A percentile compares a stretch with the other conserved stretches of the same genome.
phyloP scores from a whole-genome alignment of 2,888 invertebrate genomes.

The Sipha maydis region DNA sequence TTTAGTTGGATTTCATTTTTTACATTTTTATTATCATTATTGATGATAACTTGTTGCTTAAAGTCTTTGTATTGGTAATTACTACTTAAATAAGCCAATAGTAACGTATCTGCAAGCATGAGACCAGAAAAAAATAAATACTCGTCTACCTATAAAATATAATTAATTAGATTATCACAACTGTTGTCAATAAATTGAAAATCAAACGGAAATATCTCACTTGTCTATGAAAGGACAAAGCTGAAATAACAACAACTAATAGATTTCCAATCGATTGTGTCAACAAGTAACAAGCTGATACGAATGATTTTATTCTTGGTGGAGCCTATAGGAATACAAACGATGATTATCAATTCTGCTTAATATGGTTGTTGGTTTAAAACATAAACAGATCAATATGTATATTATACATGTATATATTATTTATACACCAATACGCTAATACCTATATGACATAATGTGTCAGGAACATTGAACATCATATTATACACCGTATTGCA shows the following conservation, averaged over 20 bases:
- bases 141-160: slow-evolving; percentile 78
- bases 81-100: slow-evolving; percentile 71
- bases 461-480: too few species aligned
- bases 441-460: too few species aligned
- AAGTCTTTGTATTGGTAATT: slow-evolving; percentile 44
- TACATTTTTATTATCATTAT: neutral
- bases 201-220: slow-evolving; percentile 68
- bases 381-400: too few species aligned
- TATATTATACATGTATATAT: too few species aligned
- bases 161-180: neutral
- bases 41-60: neutral
- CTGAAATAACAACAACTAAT: slow-evolving; percentile 89
- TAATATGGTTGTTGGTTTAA: neutral
- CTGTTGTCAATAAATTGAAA: neutral
- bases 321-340: slow-evolving; percentile 33
- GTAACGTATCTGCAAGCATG: slow-evolving; percentile 83
- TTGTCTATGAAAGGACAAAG: slow-evolving; percentile 80
- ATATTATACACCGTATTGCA: too few species aligned
- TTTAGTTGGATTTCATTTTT: neutral
- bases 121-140: slow-evolving; percentile 87
- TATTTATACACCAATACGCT: too few species aligned
- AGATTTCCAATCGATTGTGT: slow-evolving; percentile 94
- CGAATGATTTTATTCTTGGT: slow-evolving; percentile 87
- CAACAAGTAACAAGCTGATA: slow-evolving; percentile 92
- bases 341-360: neutral